These are phyloP conservation scores for Oreochromis tanganicae DNA, from an alignment of 2,113 vertebrate species.

Conservation along the genomic window DNA sequence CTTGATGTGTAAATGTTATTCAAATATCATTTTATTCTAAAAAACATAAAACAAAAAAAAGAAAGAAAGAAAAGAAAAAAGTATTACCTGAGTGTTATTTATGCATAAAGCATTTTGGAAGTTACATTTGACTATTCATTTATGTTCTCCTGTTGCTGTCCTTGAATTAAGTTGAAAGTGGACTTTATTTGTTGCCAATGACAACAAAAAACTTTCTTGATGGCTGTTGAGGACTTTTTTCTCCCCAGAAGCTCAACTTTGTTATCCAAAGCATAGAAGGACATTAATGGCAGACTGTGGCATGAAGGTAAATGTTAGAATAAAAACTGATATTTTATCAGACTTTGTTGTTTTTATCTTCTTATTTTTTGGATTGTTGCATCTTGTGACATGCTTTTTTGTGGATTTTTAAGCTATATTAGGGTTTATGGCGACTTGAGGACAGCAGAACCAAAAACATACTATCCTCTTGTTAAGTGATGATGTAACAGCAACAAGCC, in stretches of 20 bases:
- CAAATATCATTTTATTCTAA: slow-evolving; percentile 71
- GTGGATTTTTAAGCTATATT: background rate
- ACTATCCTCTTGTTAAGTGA: background rate
- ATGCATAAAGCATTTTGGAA: slow-evolving; percentile 71
- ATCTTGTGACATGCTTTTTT: background rate
- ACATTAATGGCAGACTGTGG: slow-evolving; percentile 49
- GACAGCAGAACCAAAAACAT: background rate
- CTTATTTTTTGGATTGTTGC: background rate
- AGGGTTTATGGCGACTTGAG: background rate
- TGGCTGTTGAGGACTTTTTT: slow-evolving; percentile 39
- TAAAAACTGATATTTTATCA: slow-evolving; percentile 71
- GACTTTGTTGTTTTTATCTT: slow-evolving; percentile 5
- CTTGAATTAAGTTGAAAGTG: slow-evolving; percentile 40
- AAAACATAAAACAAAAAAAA: background rate
- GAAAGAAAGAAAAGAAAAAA: background rate
- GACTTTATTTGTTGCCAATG: background rate
- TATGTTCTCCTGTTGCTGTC: slow-evolving; percentile 53
- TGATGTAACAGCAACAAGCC: background rate
- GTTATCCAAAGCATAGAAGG: slow-evolving; percentile 38
- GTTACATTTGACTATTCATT: slow-evolving; percentile 54
- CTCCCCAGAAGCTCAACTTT: slow-evolving; percentile 25
- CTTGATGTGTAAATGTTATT: slow-evolving; percentile 76
- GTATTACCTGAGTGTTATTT: slow-evolving; percentile 77
- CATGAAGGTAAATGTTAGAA: slow-evolving; percentile 72
- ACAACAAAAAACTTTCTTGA: background rate